These are phyloP conservation scores for Chelon labrosus DNA, from an alignment of 2,797 vertebrate species.

Conservation along the genomic window DNA sequence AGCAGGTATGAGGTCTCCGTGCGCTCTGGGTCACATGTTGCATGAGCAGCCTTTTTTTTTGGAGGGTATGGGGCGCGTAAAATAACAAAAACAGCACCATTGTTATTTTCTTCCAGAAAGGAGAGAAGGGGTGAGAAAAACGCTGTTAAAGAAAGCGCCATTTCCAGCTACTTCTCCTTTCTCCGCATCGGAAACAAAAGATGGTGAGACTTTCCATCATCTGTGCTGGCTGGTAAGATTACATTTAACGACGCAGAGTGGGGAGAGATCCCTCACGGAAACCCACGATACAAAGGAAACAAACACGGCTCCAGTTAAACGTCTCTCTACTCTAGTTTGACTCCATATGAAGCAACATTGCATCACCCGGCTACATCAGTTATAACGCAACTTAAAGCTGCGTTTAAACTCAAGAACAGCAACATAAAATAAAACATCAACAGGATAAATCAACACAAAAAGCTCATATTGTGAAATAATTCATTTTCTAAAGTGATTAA, in stretches of 20 bases:
- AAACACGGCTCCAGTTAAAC: background rate
- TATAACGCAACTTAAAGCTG: too few species aligned
- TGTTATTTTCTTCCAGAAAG: constrained; percentile 62
- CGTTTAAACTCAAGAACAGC: rapidly evolving
- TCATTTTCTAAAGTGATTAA: background rate
- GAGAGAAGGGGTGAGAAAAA: constrained; percentile 20
- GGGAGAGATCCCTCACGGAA: background rate
- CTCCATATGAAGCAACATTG: constrained; percentile 48
- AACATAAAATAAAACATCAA: background rate
- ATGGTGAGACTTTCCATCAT: background rate
- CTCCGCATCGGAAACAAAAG: constrained; percentile 15
- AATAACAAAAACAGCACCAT: constrained; percentile 38
- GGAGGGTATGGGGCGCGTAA: background rate
- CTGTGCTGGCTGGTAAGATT: background rate
- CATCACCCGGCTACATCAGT: constrained; percentile 51
- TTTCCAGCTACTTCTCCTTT: constrained; percentile 16
- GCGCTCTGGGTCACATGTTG: constrained; percentile 50
- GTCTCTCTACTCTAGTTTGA: too few species aligned
- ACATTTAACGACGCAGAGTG: background rate
- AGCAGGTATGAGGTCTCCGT: constrained; percentile 25
- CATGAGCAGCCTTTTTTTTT: constrained; percentile 37
- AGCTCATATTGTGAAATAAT: background rate
- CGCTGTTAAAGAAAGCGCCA: constrained; percentile 18
- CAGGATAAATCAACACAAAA: background rate
- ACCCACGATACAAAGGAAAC: background rate